These are phyloP conservation scores for Temnothorax longispinosus DNA, from an alignment of 1,140 invertebrate species.

Conservation along the genomic window DNA sequence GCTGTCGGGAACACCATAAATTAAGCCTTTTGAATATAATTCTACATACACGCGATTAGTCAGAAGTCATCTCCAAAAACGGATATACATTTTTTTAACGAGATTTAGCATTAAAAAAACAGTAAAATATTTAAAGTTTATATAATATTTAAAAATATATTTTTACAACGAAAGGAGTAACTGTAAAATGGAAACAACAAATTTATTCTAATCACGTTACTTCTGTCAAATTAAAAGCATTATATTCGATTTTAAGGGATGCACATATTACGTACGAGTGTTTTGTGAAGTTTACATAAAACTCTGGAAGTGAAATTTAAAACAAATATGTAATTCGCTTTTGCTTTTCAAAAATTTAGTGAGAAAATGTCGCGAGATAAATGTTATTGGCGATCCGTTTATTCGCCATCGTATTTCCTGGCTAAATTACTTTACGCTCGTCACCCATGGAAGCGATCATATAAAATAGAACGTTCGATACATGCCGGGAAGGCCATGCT, in stretches of 20 bases:
- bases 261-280: not conserved
- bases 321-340: not conserved
- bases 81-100: not conserved
- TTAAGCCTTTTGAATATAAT: not conserved
- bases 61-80: not conserved
- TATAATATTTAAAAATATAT: too few species aligned
- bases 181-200: too few species aligned
- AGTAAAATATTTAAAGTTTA: too few species aligned
- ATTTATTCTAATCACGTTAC: too few species aligned
- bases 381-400: slow-evolving; percentile 1
- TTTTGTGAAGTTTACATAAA: not conserved
- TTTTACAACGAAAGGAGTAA: too few species aligned
- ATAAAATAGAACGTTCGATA: slow-evolving; percentile 46
- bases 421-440: not conserved
- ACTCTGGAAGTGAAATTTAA: not conserved
- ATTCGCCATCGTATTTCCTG: not conserved
- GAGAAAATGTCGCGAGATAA: not conserved
- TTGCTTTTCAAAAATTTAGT: not conserved
- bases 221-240: too few species aligned
- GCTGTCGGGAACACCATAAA: not conserved
- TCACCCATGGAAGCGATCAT: slow-evolving; percentile 20
- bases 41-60: not conserved
- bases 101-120: not conserved
- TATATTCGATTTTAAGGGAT: not conserved
- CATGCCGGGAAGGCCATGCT: slow-evolving; percentile 6